Evolutionary conservation across 2,797 vertebrate species (phyloP).

Genomic region (Odontamblyopus lacepedii): DNA sequence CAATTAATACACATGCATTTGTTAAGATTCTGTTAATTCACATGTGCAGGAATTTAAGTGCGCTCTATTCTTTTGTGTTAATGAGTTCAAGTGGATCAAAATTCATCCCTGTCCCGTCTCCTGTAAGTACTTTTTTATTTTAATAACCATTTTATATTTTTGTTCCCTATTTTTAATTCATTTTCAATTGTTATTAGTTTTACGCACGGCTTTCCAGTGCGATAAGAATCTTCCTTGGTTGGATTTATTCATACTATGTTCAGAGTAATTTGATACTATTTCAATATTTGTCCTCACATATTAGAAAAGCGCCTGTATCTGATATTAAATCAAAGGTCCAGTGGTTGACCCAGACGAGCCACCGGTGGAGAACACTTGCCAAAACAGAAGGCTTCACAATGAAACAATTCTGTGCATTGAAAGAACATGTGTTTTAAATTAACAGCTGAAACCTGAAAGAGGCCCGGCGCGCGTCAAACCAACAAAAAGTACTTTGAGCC

Average conservation of each 20-base stretch:
- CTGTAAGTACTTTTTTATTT: not conserved
- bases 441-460: conserved; percentile 33
- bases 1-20: not conserved
- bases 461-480: conserved; percentile 44
- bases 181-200: not conserved
- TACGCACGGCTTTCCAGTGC: not conserved
- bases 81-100: not conserved
- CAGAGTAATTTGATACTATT: conserved; percentile 4
- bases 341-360: conserved; percentile 24
- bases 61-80: not conserved
- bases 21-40: not conserved
- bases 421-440: conserved; percentile 47
- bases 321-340: conserved; percentile 28
- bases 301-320: conserved; percentile 14
- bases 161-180: conserved; percentile 7
- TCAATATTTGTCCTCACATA: conserved; percentile 5
- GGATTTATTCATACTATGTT: not conserved
- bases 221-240: conserved; percentile 1
- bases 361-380: conserved; percentile 35
- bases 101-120: not conserved
- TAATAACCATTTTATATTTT: not conserved
- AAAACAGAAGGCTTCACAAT: conserved; percentile 44
- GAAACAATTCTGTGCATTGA: conserved; percentile 31
- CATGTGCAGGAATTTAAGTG: not conserved
- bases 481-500: conserved; percentile 18